Conservation (phyloP, 2,797 vertebrate genomes). For the Molothrus aeneus region DNA sequence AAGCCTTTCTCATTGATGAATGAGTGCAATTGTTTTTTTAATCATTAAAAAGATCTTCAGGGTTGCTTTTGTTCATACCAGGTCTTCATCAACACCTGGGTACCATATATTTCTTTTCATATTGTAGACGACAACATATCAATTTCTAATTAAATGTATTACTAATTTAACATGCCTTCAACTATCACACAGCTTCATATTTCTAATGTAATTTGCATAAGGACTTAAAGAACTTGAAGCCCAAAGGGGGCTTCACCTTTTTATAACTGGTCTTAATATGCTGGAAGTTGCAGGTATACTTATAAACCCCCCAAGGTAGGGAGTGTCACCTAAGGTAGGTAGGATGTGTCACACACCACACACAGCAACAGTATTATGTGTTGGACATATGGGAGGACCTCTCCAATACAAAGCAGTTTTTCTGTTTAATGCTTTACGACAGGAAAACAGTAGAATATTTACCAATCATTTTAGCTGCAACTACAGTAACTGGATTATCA, state of each 20-base stretch:
- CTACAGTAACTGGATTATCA: conserved; percentile 21
- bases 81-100: conserved; percentile 16
- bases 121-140: neutral
- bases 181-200: neutral
- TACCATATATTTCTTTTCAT: neutral
- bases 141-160: neutral
- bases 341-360: neutral
- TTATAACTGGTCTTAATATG: neutral
- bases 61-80: conserved; percentile 1
- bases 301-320: neutral
- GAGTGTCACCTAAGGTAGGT: neutral
- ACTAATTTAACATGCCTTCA: neutral
- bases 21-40: conserved; percentile 8
- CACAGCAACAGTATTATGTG: neutral
- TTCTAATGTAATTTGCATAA: neutral
- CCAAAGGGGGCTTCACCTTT: neutral
- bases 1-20: conserved; percentile 32
- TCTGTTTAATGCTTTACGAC: neutral
- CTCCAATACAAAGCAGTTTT: neutral
- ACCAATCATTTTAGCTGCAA: neutral
- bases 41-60: neutral
- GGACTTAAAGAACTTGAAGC: neutral
- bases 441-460: neutral
- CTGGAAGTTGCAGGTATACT: neutral
- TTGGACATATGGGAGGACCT: neutral